Conservation (phyloP, 2,888 invertebrate species). For the Xiphydria camelus region DNA sequence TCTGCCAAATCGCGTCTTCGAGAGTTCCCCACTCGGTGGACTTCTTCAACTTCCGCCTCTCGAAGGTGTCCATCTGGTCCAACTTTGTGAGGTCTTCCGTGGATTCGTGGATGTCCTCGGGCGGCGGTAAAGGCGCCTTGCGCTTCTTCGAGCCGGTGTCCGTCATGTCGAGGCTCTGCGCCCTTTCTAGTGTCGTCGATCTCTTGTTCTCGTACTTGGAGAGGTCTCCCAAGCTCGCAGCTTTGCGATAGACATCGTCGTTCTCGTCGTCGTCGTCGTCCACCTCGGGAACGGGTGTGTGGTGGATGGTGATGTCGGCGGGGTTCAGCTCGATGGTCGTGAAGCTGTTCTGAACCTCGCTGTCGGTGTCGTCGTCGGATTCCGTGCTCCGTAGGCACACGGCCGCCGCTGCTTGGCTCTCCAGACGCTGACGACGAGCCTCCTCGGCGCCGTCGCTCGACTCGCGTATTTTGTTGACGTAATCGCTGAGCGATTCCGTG, state of each 20-base stretch:
- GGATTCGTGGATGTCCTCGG: slow-evolving; percentile 53
- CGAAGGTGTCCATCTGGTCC: slow-evolving; percentile 71
- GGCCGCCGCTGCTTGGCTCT: slow-evolving; percentile 12
- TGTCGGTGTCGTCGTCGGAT: slow-evolving; percentile 60
- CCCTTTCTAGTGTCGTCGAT: slow-evolving; percentile 71
- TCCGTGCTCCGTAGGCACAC: slow-evolving; percentile 53
- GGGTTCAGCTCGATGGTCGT: slow-evolving; percentile 76
- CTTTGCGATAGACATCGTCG: slow-evolving; percentile 70
- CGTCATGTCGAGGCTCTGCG: slow-evolving; percentile 79
- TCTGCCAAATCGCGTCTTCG: slow-evolving; percentile 73
- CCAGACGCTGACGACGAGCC: slow-evolving; percentile 19
- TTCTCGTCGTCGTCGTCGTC: slow-evolving; percentile 60
- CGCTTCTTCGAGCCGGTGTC: slow-evolving; percentile 67
- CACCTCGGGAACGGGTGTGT: slow-evolving; percentile 61
- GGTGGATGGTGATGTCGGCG: slow-evolving; percentile 75
- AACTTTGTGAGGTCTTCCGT: slow-evolving; percentile 56
- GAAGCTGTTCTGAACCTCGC: slow-evolving; percentile 53
- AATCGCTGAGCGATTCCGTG: slow-evolving; percentile 37
- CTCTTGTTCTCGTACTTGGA: slow-evolving; percentile 68
- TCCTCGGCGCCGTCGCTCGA: slow-evolving; percentile 23
- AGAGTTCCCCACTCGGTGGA: slow-evolving; percentile 76
- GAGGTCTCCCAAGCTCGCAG: slow-evolving; percentile 78
- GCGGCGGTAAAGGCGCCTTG: slow-evolving; percentile 63
- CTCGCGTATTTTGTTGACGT: slow-evolving; percentile 34
- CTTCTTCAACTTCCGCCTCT: slow-evolving; percentile 71